Evolutionary conservation across 2,888 invertebrate genomes (phyloP).

Genomic region (Synanthedon myopaeformis): DNA sequence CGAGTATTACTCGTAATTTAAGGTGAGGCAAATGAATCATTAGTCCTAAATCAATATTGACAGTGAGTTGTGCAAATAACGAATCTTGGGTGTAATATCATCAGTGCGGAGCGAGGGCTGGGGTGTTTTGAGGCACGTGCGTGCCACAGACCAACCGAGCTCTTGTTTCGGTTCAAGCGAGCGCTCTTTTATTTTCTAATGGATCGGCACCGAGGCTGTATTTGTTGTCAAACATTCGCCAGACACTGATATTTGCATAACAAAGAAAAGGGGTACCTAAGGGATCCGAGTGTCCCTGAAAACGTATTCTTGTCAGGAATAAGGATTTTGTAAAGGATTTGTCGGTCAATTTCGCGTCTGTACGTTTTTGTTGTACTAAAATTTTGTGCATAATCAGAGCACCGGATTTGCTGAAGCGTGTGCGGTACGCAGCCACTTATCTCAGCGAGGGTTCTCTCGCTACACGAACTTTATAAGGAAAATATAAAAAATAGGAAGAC

Average conservation of each 20-base stretch:
- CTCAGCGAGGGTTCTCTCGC: conserved; percentile 3
- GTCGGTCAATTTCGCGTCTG: conserved; percentile 47
- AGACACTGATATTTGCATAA: conserved; percentile 57
- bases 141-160: conserved; percentile 11
- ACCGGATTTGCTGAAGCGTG: conserved; percentile 17
- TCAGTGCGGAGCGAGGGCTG: conserved; percentile 13
- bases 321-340: conserved; percentile 49
- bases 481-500: background rate
- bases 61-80: conserved; percentile 39
- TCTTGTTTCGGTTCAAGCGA: conserved; percentile 41
- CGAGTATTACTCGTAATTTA: conserved; percentile 5
- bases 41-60: conserved; percentile 59
- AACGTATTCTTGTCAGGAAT: conserved; percentile 52
- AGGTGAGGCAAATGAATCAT: conserved; percentile 49
- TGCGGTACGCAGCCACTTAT: conserved; percentile 26
- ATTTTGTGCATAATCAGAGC: conserved; percentile 33
- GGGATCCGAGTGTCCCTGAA: conserved; percentile 39
- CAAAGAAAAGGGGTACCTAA: conserved; percentile 47
- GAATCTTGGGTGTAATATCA: conserved; percentile 36
- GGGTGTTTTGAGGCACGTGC: conserved; percentile 1
- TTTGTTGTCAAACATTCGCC: conserved; percentile 52
- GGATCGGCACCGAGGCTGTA: conserved; percentile 48
- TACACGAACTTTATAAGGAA: background rate
- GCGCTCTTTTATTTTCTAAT: conserved; percentile 63
- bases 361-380: conserved; percentile 35